Base-by-base conservation (phyloP, 2,888 invertebrate species). In the Cryptops parisi region DNA sequence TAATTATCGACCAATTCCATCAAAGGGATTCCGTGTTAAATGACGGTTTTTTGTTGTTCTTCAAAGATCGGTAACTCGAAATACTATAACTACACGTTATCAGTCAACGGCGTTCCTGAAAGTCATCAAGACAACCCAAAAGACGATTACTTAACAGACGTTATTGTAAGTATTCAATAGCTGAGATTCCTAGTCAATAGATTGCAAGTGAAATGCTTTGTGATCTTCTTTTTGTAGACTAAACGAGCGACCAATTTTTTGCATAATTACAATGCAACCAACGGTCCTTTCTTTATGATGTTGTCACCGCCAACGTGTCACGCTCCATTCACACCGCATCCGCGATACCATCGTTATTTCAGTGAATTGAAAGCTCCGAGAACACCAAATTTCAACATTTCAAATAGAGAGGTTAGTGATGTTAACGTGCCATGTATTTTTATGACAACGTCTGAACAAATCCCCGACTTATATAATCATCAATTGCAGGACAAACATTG, bases 31-130 rank as follows among this genome's bases (percentile, higher is more conserved):
- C 33, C 33, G 6, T 9, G 15, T 33, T n/a, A n/a, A n/a, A 6
- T 9, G 6, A 19, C 43, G 9, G 19, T 2, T 9, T 2, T 44
- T 44, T 45, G 17, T 17, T 26, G 4, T 9, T 17, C 25, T 24
- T n/a, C 2, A 25, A 47, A 70, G 70, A 65, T 87, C 57, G 91
- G 91, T 26, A 94, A 94, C 69, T 91, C 91, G 0, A 78, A 76
- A n/a, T 94, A 93, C 69, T 94, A 91, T 68, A 80, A 90, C 70
- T 94, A 89, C 65, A 79, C 81, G 0, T 68, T 93, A 45, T 87
- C 85, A 0, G 78, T 87, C 59, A 87, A 93, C 67, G 85, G 85
- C 0, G 76, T 76, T 0, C 74, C 75, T 9, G 77, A 76, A 27
- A 64, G 67, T 46, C 78, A 79, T 62, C 78, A 78, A 15, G 67